phyloP scores from a whole-genome alignment of 2,888 invertebrate species.

The Scaptomyza cyrtandrae region DNA sequence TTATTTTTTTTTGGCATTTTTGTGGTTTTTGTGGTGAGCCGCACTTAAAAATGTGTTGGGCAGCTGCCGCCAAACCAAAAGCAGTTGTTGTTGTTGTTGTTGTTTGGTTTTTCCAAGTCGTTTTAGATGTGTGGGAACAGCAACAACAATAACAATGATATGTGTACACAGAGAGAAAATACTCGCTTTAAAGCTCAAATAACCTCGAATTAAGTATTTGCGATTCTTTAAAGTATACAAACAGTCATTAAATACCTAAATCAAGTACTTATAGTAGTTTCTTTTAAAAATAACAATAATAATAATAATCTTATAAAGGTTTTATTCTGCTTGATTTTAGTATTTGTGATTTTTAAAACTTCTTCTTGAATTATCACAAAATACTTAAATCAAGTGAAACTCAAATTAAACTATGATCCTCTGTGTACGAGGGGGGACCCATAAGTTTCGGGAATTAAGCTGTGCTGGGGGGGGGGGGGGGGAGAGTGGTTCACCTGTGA shows the following conservation, averaged over 20 bases:
- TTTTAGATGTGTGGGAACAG: conserved; percentile 13
- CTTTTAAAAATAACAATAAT: neutral
- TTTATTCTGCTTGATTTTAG: too few species aligned
- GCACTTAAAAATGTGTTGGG: conserved; percentile 10
- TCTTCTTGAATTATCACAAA: neutral
- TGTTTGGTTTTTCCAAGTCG: too few species aligned
- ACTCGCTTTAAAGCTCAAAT: neutral
- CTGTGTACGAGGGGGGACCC: neutral
- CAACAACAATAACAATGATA: neutral
- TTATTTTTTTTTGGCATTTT: conserved; percentile 55
- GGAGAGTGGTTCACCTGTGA: too few species aligned
- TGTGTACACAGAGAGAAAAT: neutral
- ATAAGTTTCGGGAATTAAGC: too few species aligned
- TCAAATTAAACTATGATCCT: neutral
- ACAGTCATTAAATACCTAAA: neutral
- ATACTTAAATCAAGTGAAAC: neutral
- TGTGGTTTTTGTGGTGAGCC: conserved; percentile 50
- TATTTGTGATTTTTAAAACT: too few species aligned
- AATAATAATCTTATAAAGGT: too few species aligned
- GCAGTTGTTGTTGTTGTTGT: neutral
- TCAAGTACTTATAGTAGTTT: neutral
- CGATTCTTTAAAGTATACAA: neutral
- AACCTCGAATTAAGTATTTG: neutral
- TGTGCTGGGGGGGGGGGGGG: too few species aligned
- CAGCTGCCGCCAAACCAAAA: conserved; percentile 18